Percentiles rank a stretch among this genome's conserved stretches.
phyloP scores from a whole-genome alignment of 2,797 vertebrate genomes.

The Sebastes trivittatus region DNA sequence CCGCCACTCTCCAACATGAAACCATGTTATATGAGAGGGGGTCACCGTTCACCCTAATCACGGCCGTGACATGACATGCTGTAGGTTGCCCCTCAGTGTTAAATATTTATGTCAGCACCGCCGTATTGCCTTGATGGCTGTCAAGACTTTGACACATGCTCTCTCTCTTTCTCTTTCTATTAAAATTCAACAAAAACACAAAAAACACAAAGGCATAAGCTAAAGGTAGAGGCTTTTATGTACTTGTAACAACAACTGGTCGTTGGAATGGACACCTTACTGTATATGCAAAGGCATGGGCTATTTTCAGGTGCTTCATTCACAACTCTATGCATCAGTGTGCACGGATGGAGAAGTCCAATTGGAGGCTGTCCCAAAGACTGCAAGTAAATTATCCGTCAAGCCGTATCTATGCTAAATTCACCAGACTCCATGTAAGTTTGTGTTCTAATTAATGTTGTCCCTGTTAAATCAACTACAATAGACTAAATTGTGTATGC shows the following conservation, averaged over 20 bases:
- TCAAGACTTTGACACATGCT: conserved; percentile 83
- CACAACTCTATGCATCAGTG: neutral
- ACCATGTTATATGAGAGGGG: conserved; percentile 81
- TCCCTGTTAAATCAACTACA: neutral
- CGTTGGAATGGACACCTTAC: neutral
- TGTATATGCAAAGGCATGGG: neutral
- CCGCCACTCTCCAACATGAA: conserved; percentile 64
- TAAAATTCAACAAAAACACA: conserved; percentile 75
- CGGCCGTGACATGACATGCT: conserved; percentile 86
- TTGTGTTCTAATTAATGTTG: neutral
- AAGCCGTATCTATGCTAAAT: neutral
- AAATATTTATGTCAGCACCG: conserved; percentile 85
- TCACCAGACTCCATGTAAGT: neutral
- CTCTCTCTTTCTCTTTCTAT: conserved; percentile 66
- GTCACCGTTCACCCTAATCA: conserved; percentile 85
- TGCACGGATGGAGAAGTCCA: neutral
- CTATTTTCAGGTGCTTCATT: conserved; percentile 2
- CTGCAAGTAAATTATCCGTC: neutral
- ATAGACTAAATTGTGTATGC: neutral
- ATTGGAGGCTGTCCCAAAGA: neutral
- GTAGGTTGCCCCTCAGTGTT: conserved; percentile 85
- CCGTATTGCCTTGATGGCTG: conserved; percentile 82
- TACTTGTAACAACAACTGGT: neutral
- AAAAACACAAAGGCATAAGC: conserved; percentile 36
- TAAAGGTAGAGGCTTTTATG: conserved; percentile 13